Conservation (phyloP, 2,888 invertebrate species). For the Drosophila kokeensis region DNA sequence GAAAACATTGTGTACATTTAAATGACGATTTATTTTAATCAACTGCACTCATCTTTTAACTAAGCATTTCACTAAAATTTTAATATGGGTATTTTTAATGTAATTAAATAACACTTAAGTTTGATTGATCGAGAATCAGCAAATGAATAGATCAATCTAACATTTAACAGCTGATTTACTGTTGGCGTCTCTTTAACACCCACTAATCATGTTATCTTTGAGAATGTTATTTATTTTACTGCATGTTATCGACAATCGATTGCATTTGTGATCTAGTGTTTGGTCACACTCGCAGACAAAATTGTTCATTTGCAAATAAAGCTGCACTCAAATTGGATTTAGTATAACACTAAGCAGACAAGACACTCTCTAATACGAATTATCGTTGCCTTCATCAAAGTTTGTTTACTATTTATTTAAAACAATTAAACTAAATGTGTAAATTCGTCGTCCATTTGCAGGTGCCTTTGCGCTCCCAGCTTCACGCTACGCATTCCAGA, state of each 20-base stretch:
- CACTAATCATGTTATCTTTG: not conserved
- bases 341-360: not conserved
- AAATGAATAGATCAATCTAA: not conserved
- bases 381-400: too few relatives aligned
- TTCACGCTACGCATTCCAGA: constrained; percentile 79
- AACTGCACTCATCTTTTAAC: not conserved
- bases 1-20: constrained; percentile 5
- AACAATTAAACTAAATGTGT: not conserved
- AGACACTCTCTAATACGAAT: too few relatives aligned
- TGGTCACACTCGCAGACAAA: constrained; percentile 13
- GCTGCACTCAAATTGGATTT: not conserved
- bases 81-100: not conserved
- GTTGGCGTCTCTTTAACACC: not conserved
- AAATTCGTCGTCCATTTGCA: constrained; percentile 32
- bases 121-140: not conserved
- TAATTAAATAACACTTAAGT: not conserved
- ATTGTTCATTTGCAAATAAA: not conserved
- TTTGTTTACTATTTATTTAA: not conserved
- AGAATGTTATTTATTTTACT: not conserved
- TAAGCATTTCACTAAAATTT: not conserved
- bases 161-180: not conserved
- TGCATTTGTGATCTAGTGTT: not conserved
- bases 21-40: not conserved
- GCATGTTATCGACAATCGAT: constrained; percentile 14
- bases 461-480: constrained; percentile 75